phyloP scores from a whole-genome alignment of 2,113 vertebrate genomes.

The Variabilichromis moorii region DNA sequence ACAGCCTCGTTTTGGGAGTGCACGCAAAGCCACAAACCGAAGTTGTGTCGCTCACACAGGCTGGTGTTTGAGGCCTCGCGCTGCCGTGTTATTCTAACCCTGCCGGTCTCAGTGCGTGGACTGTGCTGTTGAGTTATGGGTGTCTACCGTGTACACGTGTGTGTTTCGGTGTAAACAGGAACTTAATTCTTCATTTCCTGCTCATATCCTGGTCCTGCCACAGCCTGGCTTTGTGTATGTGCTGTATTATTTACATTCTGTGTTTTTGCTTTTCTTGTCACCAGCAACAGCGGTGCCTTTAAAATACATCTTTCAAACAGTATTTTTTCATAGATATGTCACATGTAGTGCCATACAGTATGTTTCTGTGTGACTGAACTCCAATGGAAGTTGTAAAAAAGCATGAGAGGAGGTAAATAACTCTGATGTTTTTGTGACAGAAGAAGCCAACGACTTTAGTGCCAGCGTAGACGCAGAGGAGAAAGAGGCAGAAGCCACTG shows the following conservation, averaged over 20 bases:
- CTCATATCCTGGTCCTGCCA: conserved; percentile 40
- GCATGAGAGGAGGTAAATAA: not conserved
- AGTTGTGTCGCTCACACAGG: conserved; percentile 1
- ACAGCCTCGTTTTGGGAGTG: conserved; percentile 9
- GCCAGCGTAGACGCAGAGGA: conserved; percentile 35
- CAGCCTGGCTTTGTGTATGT: conserved; percentile 34
- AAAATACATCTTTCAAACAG: not conserved
- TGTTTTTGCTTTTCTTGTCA: conserved; percentile 26
- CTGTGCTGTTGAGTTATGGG: conserved; percentile 15
- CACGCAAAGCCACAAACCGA: not conserved
- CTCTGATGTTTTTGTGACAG: conserved; percentile 12
- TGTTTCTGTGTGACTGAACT: not conserved
- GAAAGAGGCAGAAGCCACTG: conserved; percentile 6
- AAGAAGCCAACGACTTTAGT: conserved; percentile 35
- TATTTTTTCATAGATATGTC: not conserved
- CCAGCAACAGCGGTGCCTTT: conserved; percentile 3
- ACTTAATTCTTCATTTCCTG: conserved; percentile 64
- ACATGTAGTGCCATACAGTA: not conserved
- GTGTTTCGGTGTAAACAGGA: conserved; percentile 61
- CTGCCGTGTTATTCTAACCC: conserved; percentile 50
- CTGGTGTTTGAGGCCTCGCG: conserved; percentile 2
- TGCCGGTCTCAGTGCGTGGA: conserved; percentile 23
- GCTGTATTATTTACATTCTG: conserved; percentile 32
- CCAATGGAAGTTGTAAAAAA: not conserved
- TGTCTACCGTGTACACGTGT: not conserved